Percentiles rank a stretch among this genome's conserved stretches.
Evolutionary conservation across 2,888 invertebrate genomes (phyloP).

Genomic region (Watsonalla cultraria): DNA sequence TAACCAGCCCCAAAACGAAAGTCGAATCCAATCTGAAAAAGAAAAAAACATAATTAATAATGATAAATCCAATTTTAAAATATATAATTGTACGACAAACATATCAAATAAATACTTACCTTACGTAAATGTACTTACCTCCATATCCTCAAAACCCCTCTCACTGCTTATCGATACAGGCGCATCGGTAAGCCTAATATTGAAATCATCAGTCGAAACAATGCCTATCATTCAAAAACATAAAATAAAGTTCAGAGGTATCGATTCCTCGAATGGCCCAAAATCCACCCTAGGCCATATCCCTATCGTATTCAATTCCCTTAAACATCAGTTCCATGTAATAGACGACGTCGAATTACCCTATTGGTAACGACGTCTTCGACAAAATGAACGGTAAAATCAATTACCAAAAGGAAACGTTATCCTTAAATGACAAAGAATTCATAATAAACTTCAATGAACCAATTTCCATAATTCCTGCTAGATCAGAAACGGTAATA

Average conservation of each 20-base stretch:
- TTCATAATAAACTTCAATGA: conserved; percentile 12
- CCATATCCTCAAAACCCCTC: too few species aligned
- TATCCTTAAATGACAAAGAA: too few species aligned
- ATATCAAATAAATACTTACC: too few species aligned
- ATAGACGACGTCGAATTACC: conserved; percentile 12
- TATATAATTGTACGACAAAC: too few species aligned
- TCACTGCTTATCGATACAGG: conserved; percentile 18
- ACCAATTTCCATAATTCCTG: conserved; percentile 12
- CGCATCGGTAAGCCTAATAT: conserved; percentile 13
- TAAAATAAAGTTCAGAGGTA: conserved; percentile 3
- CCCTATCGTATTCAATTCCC: conserved; percentile 6
- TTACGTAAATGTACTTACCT: too few species aligned
- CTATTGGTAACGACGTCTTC: conserved; percentile 17
- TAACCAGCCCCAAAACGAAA: too few species aligned
- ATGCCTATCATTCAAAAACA: neutral
- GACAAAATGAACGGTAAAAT: conserved; percentile 13
- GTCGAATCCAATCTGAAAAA: too few species aligned
- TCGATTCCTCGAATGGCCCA: conserved; percentile 2
- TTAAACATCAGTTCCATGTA: conserved; percentile 14
- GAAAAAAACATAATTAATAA: too few species aligned
- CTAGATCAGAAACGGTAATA: conserved; percentile 17
- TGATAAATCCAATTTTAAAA: too few species aligned
- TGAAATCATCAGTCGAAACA: neutral
- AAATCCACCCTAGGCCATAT: conserved; percentile 13
- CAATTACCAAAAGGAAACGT: too few species aligned